These are phyloP conservation scores for Gadus macrocephalus DNA, from an alignment of 2,113 vertebrate species.

Conservation along the genomic window DNA sequence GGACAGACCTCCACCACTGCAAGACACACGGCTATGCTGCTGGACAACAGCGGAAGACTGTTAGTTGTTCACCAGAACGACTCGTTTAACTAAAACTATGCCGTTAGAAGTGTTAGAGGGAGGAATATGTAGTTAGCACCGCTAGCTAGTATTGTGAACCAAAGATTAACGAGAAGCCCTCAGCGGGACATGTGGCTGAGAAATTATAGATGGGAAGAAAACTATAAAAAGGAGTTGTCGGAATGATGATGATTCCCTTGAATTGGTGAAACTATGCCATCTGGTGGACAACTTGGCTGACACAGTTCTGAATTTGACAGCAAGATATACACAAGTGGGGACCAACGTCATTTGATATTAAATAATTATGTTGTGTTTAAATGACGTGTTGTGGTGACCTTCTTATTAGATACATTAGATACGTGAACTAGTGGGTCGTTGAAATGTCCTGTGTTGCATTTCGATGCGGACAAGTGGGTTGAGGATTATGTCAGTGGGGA, in stretches of 20 bases:
- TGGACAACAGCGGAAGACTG: too few relatives aligned
- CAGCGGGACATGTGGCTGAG: not conserved
- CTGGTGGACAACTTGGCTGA: constrained; percentile 49
- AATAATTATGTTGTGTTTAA: not conserved
- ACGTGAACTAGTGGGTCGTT: too few relatives aligned
- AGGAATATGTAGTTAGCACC: too few relatives aligned
- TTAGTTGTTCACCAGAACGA: too few relatives aligned
- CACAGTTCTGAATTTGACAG: not conserved
- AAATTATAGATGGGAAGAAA: not conserved
- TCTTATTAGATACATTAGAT: too few relatives aligned
- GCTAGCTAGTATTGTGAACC: too few relatives aligned
- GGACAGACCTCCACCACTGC: not conserved
- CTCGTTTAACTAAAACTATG: too few relatives aligned
- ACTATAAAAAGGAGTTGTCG: not conserved
- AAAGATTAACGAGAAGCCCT: too few relatives aligned
- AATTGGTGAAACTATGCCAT: constrained; percentile 39
- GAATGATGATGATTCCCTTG: too few relatives aligned
- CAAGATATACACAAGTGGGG: not conserved
- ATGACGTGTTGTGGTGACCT: not conserved
- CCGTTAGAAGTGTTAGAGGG: too few relatives aligned
- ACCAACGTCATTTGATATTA: not conserved
- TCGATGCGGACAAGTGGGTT: too few relatives aligned
- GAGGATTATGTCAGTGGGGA: constrained; percentile 49
- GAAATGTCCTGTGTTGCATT: too few relatives aligned
- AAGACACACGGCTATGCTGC: not conserved